A percentile compares a stretch with the other conserved stretches of the same genome.
phyloP scores from a whole-genome alignment of 2,113 vertebrate genomes.

The Potamarius usumacintae region DNA sequence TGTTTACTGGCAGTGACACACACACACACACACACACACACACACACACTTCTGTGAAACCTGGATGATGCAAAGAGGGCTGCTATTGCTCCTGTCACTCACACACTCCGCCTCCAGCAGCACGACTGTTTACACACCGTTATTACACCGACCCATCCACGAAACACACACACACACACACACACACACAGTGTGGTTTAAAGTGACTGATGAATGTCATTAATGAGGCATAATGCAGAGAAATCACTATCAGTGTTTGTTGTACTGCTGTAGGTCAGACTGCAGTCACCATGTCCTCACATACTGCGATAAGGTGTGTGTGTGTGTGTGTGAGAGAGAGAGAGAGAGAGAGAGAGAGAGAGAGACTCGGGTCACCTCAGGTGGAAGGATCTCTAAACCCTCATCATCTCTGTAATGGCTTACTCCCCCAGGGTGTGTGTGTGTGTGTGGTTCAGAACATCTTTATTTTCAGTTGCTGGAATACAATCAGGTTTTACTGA shows the following conservation, averaged over 20 bases:
- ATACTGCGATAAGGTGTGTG: background rate
- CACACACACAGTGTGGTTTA: background rate
- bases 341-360: background rate
- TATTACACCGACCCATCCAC: constrained; percentile 9
- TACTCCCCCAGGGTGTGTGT: background rate
- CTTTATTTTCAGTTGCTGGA: background rate
- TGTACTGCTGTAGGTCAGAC: constrained; percentile 23
- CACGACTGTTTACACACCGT: constrained; percentile 19
- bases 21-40: constrained; percentile 20
- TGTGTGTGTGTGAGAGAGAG: background rate
- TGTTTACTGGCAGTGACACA: constrained; percentile 20
- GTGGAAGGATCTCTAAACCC: background rate
- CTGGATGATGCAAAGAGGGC: constrained; percentile 25
- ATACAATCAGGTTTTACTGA: too few relatives aligned
- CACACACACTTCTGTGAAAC: constrained; percentile 29
- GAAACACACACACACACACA: constrained; percentile 21
- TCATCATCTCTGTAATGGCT: constrained; percentile 11
- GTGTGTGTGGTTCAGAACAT: constrained; percentile 1
- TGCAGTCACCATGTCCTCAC: background rate
- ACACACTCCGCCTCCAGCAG: constrained; percentile 31
- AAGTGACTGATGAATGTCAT: constrained; percentile 27
- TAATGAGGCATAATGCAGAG: constrained; percentile 7
- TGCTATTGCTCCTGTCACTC: constrained; percentile 36
- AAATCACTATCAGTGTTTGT: constrained; percentile 9
- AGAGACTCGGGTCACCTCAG: background rate